phyloP scores from a whole-genome alignment of 2,888 invertebrate species.

The Andrena dorsata region DNA sequence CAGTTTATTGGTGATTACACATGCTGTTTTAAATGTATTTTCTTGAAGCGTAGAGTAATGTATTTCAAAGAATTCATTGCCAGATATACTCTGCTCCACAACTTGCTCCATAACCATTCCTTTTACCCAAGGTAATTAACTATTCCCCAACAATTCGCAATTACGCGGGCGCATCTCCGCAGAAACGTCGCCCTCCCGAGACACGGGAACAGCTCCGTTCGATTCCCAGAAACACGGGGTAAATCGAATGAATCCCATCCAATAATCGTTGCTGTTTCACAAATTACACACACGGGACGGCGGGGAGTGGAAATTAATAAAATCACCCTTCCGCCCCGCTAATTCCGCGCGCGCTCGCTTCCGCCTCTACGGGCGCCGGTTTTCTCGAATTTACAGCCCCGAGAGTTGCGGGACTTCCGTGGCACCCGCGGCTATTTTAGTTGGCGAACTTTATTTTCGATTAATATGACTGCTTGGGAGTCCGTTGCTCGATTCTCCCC shows the following conservation, averaged over 20 bases:
- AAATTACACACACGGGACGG: constrained; percentile 28
- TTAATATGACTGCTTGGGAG: constrained; percentile 33
- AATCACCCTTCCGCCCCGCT: constrained; percentile 42
- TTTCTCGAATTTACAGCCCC: constrained; percentile 4
- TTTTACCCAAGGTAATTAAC: constrained; percentile 24
- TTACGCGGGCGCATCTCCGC: background rate
- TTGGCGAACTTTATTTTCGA: constrained; percentile 37
- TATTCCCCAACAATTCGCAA: constrained; percentile 32
- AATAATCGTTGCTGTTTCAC: constrained; percentile 38
- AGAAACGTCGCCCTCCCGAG: background rate
- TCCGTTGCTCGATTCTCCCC: constrained; percentile 23
- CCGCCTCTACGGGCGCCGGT: background rate
- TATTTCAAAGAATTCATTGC: too few relatives aligned
- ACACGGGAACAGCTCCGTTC: constrained; percentile 5
- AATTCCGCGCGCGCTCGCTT: constrained; percentile 26
- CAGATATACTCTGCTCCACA: background rate
- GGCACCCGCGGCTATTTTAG: constrained; percentile 7
- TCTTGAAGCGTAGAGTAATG: too few relatives aligned
- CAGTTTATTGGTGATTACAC: constrained; percentile 1
- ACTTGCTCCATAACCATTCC: background rate
- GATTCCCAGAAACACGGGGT: constrained; percentile 14
- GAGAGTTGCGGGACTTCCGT: background rate
- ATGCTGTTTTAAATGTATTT: background rate
- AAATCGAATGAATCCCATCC: constrained; percentile 23
- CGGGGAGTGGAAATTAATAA: constrained; percentile 26